Evolutionary conservation across 1,140 invertebrate species (phyloP).

Genomic region (Tetramorium simillimum): DNA sequence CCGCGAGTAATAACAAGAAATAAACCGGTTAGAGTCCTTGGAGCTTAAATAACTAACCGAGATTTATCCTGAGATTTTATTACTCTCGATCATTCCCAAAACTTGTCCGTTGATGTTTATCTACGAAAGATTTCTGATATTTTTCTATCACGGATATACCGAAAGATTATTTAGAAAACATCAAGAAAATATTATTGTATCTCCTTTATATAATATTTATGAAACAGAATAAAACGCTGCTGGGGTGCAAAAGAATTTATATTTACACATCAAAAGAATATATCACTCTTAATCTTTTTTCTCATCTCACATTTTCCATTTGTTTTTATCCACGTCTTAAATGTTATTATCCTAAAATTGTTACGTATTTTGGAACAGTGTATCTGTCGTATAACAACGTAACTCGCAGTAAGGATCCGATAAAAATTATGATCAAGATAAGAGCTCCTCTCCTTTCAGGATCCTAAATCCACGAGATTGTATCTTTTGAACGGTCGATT

Average conservation of each 20-base stretch:
- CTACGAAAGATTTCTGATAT: not conserved
- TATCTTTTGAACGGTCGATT: slow-evolving; percentile 10
- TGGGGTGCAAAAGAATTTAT: not conserved
- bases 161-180: not conserved
- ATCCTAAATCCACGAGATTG: not conserved
- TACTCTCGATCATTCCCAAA: not conserved
- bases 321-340: not conserved
- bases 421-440: slow-evolving; percentile 36
- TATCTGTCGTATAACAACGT: not conserved
- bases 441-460: not conserved
- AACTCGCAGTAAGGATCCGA: not conserved
- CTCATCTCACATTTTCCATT: not conserved
- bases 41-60: not conserved
- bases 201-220: not conserved
- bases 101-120: not conserved
- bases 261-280: not conserved
- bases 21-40: not conserved
- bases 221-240: not conserved
- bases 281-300: not conserved
- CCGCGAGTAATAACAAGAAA: not conserved
- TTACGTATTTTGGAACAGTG: not conserved
- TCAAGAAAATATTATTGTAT: not conserved
- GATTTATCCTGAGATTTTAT: not conserved
- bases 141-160: not conserved
- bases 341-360: not conserved